These are phyloP conservation scores for Drosophila lowei DNA, from an alignment of 1,140 invertebrate genomes.

Conservation along the genomic window DNA sequence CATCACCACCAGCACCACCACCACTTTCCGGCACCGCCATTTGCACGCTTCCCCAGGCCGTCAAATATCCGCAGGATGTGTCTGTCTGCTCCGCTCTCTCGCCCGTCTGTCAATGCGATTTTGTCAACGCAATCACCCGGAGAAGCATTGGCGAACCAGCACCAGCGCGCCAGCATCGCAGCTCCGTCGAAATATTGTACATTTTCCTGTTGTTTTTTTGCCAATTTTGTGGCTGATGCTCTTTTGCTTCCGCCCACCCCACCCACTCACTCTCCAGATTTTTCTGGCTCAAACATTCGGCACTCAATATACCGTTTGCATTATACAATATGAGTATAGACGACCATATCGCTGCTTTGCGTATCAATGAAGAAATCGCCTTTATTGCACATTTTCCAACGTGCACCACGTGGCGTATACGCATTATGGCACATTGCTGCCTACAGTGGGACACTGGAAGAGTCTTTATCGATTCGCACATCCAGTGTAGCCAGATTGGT, in stretches of 20 bases:
- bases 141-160: conserved; percentile 36
- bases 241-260: conserved; percentile 20
- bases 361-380: conserved; percentile 71
- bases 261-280: conserved; percentile 1
- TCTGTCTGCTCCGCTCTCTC: conserved; percentile 18
- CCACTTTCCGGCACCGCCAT: conserved; percentile 24
- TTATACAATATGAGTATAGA: conserved; percentile 39
- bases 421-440: conserved; percentile 30
- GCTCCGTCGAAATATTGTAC: conserved; percentile 36
- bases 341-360: conserved; percentile 66
- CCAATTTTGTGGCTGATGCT: conserved; percentile 45
- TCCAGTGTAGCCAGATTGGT: neutral
- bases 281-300: conserved; percentile 30
- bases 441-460: conserved; percentile 15
- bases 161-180: conserved; percentile 22
- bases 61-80: conserved; percentile 74
- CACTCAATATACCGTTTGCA: conserved; percentile 51
- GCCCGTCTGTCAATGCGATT: conserved; percentile 67
- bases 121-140: conserved; percentile 67
- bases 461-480: neutral
- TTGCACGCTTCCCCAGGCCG: conserved; percentile 25
- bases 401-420: conserved; percentile 49
- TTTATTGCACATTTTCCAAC: conserved; percentile 73
- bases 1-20: conserved; percentile 6
- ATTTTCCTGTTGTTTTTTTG: conserved; percentile 58